These are phyloP conservation scores for Hippocampus barbouri DNA, from an alignment of 2,113 vertebrate species.

Conservation along the genomic window DNA sequence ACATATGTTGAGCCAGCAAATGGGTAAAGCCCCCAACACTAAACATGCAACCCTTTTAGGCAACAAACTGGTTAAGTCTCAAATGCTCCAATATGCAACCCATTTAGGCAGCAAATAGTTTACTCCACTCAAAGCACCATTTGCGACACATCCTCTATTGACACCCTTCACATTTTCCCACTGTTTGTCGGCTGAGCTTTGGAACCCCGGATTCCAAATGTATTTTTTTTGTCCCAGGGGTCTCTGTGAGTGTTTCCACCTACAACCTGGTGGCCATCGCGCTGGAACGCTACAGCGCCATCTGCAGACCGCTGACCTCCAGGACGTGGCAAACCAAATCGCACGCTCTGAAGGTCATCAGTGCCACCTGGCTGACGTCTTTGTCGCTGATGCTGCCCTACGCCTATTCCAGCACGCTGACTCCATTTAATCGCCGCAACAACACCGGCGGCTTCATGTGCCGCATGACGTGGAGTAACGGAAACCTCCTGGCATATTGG, in stretches of 20 bases:
- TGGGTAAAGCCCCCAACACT: too few species aligned
- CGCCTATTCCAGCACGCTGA: slow-evolving; percentile 86
- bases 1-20: too few species aligned
- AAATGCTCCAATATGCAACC: too few species aligned
- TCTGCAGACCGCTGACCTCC: slow-evolving; percentile 92
- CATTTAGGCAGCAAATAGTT: too few species aligned
- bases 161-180: background rate
- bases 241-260: slow-evolving; percentile 93
- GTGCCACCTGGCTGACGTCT: slow-evolving; percentile 86
- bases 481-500: slow-evolving; percentile 88
- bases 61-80: too few species aligned
- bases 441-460: slow-evolving; percentile 94
- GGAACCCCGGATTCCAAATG: background rate
- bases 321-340: slow-evolving; percentile 96
- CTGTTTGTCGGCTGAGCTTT: background rate
- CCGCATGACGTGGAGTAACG: slow-evolving; percentile 85
- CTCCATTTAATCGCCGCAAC: slow-evolving; percentile 83
- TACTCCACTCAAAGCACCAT: too few species aligned
- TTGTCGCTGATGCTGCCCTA: slow-evolving; percentile 94
- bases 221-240: slow-evolving; percentile 67
- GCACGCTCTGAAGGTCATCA: slow-evolving; percentile 90
- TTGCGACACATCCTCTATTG: background rate
- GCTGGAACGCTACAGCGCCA: slow-evolving; percentile 93
- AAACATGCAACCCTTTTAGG: background rate
- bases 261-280: slow-evolving; percentile 97